Conservation (phyloP, 2,797 vertebrate genomes). For the Rhinatrema bivittatum region DNA sequence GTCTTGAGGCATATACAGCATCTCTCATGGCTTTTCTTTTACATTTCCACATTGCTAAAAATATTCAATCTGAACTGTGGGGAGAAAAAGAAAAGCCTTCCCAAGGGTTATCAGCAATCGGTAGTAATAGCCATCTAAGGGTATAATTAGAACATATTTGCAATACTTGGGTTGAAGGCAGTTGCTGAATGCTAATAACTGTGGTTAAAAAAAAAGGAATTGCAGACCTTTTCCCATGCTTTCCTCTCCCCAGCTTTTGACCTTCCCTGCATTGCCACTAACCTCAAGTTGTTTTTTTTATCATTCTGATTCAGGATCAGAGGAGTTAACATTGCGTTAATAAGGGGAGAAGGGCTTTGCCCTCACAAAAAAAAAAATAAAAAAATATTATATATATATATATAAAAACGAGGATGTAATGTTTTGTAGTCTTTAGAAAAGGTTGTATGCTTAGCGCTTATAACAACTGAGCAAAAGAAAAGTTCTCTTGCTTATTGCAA, state of each 20-base stretch:
- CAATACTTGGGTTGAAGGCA: constrained; percentile 58
- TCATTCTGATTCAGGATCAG: background rate
- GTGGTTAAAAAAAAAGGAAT: constrained; percentile 40
- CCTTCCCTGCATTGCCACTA: constrained; percentile 24
- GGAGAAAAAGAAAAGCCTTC: constrained; percentile 54
- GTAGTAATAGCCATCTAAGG: constrained; percentile 50
- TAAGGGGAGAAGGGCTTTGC: no score
- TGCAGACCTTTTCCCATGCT: constrained; percentile 60
- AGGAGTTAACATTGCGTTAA: constrained; percentile 40
- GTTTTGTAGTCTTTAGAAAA: no score
- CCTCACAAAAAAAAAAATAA: no score
- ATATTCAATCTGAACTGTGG: constrained; percentile 58
- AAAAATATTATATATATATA: no score
- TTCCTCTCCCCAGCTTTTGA: constrained; percentile 39
- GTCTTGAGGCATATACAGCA: constrained; percentile 67
- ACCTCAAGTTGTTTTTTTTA: constrained; percentile 14
- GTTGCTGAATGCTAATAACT: constrained; percentile 47
- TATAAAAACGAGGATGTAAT: no score
- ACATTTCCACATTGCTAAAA: constrained; percentile 62
- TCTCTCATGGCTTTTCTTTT: constrained; percentile 63
- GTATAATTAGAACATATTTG: constrained; percentile 69
- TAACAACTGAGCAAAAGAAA: no score
- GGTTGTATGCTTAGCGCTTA: no score
- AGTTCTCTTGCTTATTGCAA: no score
- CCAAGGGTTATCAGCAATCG: constrained; percentile 49